Conservation (phyloP, 2,888 invertebrate genomes). For the Maniola hyperantus region DNA sequence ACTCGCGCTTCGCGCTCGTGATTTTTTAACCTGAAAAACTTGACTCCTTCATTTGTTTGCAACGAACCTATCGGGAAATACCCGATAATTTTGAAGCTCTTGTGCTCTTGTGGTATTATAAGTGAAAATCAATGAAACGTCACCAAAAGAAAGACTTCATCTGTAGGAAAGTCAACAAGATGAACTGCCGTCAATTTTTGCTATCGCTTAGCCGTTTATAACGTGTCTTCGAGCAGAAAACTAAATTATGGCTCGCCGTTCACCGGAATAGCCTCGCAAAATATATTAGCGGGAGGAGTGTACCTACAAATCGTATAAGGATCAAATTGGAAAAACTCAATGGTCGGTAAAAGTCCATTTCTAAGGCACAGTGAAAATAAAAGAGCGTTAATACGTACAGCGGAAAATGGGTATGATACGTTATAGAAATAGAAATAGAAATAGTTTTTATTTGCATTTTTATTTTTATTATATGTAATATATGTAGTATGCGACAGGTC, state of each 20-base stretch:
- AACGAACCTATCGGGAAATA: too few relatives aligned
- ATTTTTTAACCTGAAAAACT: too few relatives aligned
- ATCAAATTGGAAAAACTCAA: constrained; percentile 38
- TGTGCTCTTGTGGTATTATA: too few relatives aligned
- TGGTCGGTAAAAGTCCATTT: constrained; percentile 39
- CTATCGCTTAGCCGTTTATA: constrained; percentile 35
- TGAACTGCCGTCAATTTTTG: constrained; percentile 33
- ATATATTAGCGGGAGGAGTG: constrained; percentile 36
- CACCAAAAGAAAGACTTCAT: constrained; percentile 2
- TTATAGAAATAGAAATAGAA: too few relatives aligned
- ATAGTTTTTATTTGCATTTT: too few relatives aligned
- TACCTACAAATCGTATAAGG: constrained; percentile 37
- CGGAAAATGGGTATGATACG: constrained; percentile 11
- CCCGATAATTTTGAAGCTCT: too few relatives aligned
- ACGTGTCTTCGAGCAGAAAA: constrained; percentile 39
- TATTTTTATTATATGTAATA: too few relatives aligned
- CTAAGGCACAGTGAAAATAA: constrained; percentile 34
- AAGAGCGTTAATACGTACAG: constrained; percentile 31
- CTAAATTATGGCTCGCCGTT: constrained; percentile 36
- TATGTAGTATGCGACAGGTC: too few relatives aligned
- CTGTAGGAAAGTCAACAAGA: constrained; percentile 22
- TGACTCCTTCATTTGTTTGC: too few relatives aligned
- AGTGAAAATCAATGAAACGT: not conserved
- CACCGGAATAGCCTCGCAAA: constrained; percentile 35
- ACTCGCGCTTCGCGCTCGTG: too few relatives aligned